Conservation (phyloP, 2,888 invertebrate species). For the Drosophila infuscata region DNA sequence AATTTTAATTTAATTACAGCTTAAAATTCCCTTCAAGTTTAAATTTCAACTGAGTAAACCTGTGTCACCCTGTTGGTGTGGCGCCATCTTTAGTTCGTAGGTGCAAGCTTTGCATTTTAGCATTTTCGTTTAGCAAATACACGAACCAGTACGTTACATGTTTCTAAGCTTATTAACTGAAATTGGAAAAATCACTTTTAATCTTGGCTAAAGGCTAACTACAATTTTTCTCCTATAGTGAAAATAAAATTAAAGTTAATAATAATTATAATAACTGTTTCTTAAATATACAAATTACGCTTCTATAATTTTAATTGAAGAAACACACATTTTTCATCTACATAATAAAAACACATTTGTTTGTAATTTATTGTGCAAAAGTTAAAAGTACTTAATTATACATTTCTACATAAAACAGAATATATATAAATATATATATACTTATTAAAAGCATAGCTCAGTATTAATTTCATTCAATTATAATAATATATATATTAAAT, state of each 20-base stretch:
- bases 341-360: conserved; percentile 70
- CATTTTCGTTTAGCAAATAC: neutral
- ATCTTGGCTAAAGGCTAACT: neutral
- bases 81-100: conserved; percentile 9
- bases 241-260: too few species aligned
- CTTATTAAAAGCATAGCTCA: conserved; percentile 65
- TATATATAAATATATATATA: conserved; percentile 27
- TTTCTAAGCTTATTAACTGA: too few species aligned
- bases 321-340: conserved; percentile 13
- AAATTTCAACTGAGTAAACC: rapidly evolving
- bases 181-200: too few species aligned
- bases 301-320: neutral
- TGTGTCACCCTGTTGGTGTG: neutral
- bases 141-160: neutral
- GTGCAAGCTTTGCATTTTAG: neutral
- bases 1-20: too few species aligned
- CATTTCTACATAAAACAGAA: conserved; percentile 70
- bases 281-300: rapidly evolving
- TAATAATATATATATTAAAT: conserved; percentile 50
- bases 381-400: conserved; percentile 75
- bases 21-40: neutral
- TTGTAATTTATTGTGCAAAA: conserved; percentile 74
- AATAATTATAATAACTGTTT: neutral
- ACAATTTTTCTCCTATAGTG: neutral
- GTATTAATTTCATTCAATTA: conserved; percentile 38